A percentile compares a stretch with the other conserved stretches of the same genome.
Conservation (phyloP, 2,797 vertebrate genomes). For the Hippocampus kuda region DNA sequence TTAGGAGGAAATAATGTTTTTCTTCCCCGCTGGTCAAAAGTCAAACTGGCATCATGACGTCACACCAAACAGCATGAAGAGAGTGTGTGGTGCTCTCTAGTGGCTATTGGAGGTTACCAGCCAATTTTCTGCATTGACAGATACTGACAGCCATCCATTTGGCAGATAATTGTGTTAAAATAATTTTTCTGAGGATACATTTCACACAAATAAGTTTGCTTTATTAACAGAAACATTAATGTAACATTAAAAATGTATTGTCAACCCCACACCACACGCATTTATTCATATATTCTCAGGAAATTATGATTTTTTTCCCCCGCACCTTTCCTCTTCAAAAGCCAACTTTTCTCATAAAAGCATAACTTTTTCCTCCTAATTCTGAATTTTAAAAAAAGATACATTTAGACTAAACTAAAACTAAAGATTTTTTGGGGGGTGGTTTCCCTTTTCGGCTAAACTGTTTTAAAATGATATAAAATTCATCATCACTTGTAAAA, state of each 20-base stretch:
- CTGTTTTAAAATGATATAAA: not conserved
- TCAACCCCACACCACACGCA: too few species aligned
- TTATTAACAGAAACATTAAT: not conserved
- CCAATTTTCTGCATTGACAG: not conserved
- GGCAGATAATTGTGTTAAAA: too few species aligned
- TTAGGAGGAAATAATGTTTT: not conserved
- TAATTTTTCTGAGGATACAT: not conserved
- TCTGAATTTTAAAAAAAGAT: too few species aligned
- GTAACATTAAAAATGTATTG: too few species aligned
- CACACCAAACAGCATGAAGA: not conserved
- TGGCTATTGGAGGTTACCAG: not conserved
- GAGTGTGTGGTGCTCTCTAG: not conserved
- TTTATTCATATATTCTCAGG: too few species aligned
- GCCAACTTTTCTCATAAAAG: too few species aligned
- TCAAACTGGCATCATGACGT: not conserved
- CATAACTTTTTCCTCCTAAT: too few species aligned
- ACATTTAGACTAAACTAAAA: too few species aligned
- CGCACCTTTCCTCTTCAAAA: too few species aligned
- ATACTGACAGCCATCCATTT: not conserved
- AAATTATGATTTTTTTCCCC: too few species aligned
- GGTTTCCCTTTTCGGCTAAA: not conserved
- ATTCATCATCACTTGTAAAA: not conserved
- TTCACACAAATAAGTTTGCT: not conserved
- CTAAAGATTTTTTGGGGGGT: too few species aligned
- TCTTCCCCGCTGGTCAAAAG: not conserved